Evolutionary conservation across 64 coral and sea anemone genomes (phyloP).

Genomic region (Astreopora myriophthalma): DNA sequence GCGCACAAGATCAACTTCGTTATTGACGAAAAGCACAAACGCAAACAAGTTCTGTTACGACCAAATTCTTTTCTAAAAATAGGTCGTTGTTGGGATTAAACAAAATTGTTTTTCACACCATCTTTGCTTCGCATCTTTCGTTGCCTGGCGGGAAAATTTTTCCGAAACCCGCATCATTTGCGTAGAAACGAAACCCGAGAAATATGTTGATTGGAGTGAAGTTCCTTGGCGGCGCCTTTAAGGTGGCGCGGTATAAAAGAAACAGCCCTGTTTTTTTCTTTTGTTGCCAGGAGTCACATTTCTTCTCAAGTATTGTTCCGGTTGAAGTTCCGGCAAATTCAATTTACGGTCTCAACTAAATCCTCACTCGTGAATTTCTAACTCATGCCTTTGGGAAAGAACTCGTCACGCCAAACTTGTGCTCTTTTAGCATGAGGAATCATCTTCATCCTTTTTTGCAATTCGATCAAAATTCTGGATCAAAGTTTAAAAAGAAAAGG

Average conservation of each 20-base stretch:
- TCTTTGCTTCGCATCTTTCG: conserved; percentile 25
- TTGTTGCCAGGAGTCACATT: background rate
- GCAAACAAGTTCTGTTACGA: background rate
- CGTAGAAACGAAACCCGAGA: conserved; percentile 26
- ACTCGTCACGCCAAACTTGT: background rate
- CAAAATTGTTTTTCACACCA: conserved; percentile 26
- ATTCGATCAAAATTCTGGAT: background rate
- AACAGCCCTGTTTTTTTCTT: background rate
- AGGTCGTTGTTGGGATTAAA: background rate
- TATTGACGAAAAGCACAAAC: background rate
- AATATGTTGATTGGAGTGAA: background rate
- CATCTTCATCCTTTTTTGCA: background rate
- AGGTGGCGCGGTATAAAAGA: background rate
- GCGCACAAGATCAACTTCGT: background rate
- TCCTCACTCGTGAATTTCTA: background rate
- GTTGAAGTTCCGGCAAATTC: conserved; percentile 13
- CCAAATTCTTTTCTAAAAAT: background rate
- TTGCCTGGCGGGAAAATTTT: conserved; percentile 15
- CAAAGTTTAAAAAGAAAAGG: background rate
- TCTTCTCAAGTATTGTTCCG: conserved; percentile 25
- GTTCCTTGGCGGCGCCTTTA: background rate
- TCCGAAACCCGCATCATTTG: background rate
- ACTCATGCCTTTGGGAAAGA: background rate
- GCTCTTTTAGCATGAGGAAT: background rate
- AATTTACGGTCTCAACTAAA: background rate